Percentiles rank a stretch among this genome's conserved stretches.
Conservation (phyloP, 2,113 vertebrate species). For the Coptodon rendalli region DNA sequence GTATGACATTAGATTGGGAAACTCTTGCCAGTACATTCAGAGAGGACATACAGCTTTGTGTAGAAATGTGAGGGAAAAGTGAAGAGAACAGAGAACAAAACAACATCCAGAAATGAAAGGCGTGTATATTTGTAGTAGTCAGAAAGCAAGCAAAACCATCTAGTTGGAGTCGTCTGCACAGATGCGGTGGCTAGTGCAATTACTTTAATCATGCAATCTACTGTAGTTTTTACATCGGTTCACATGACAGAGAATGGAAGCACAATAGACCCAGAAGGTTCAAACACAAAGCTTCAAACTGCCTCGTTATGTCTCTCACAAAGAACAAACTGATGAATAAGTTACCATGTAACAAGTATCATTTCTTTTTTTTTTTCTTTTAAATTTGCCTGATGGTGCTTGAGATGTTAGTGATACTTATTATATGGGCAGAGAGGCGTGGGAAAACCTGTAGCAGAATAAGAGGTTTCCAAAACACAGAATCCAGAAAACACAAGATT, state of each 20-base stretch:
- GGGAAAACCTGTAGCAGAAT: constrained; percentile 36
- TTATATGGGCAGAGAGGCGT: constrained; percentile 55
- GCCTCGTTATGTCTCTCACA: constrained; percentile 33
- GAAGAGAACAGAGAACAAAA: constrained; percentile 50
- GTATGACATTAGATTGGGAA: constrained; percentile 13
- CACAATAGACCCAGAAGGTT: constrained; percentile 61
- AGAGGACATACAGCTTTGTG: constrained; percentile 25
- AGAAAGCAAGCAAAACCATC: constrained; percentile 60
- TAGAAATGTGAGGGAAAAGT: constrained; percentile 11
- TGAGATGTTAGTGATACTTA: constrained; percentile 53
- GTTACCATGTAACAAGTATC: constrained; percentile 64
- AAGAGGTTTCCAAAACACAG: constrained; percentile 65
- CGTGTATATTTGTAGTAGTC: constrained; percentile 49
- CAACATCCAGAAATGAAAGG: constrained; percentile 48
- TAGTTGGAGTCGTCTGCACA: constrained; percentile 58
- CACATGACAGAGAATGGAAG: constrained; percentile 67
- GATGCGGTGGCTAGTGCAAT: constrained; percentile 62
- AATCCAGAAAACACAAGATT: constrained; percentile 85
- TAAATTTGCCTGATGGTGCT: constrained; percentile 13
- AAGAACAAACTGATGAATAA: constrained; percentile 36
- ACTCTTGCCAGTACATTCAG: constrained; percentile 46
- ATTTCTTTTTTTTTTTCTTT: neutral
- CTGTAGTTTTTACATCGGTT: constrained; percentile 58
- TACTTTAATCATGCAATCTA: constrained; percentile 68
- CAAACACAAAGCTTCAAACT: constrained; percentile 55